Percentiles rank a stretch among this genome's conserved stretches.
phyloP scores from a whole-genome alignment of 2,888 invertebrate species.

The Agrotis exclamationis region DNA sequence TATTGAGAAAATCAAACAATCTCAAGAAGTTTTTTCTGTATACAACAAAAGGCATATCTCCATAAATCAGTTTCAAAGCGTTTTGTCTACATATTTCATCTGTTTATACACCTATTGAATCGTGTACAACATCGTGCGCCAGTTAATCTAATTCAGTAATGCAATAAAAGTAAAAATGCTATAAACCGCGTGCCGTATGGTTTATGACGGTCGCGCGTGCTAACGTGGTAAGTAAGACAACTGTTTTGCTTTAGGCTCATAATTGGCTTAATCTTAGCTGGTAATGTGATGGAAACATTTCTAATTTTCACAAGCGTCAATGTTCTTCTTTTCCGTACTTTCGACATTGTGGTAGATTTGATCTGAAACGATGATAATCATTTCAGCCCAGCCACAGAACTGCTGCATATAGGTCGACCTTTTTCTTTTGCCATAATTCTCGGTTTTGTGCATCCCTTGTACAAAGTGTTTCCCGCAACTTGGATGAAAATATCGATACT shows the following conservation, averaged over 20 bases:
- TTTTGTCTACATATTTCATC: conserved; percentile 34
- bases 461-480: not conserved
- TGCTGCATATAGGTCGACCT: not conserved
- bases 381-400: not conserved
- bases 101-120: conserved; percentile 47
- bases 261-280: conserved; percentile 9
- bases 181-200: conserved; percentile 71
- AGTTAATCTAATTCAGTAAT: conserved; percentile 79
- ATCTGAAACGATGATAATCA: too few relatives aligned
- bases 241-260: conserved; percentile 52
- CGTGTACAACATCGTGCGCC: conserved; percentile 42
- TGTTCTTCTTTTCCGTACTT: too few relatives aligned
- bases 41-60: conserved; percentile 42
- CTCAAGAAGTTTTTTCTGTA: conserved; percentile 3
- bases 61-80: conserved; percentile 47
- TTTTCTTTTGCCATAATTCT: not conserved
- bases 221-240: conserved; percentile 49
- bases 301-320: not conserved
- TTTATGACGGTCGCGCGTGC: conserved; percentile 67
- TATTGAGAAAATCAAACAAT: conserved; percentile 32
- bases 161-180: conserved; percentile 80
- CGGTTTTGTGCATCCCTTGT: not conserved
- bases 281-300: not conserved
- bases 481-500: not conserved
- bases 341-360: too few relatives aligned